Evolutionary conservation across 2,888 invertebrate species (phyloP), one percentile per base, ranked within the genome.

Genomic region (Sphinx pinastri): DNA sequence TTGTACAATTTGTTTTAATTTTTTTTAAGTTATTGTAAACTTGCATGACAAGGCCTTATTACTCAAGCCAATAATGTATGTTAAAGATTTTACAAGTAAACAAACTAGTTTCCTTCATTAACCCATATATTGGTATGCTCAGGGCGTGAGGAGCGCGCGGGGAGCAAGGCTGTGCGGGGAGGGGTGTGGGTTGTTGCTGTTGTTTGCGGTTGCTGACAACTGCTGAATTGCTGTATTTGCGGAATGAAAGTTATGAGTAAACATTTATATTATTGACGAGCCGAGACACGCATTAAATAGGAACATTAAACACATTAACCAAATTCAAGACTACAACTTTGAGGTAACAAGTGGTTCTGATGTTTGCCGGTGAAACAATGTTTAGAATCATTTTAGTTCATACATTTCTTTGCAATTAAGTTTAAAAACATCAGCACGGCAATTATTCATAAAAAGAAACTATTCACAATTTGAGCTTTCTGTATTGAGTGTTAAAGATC

Each of bases 171-270:
- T 83, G 89, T 89, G 88, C 89, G 90, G 90, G 89, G 88, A 86
- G 82, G 81, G 84, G 81, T 87, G 87, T 85, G 87, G 88, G 86
- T 88, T 87, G 93, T 92, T 84, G 94, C 86, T 55, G 55, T 55
- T 55, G 55, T 55, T 55, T 55, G 55, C 55, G 19, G 55, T 88
- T 90, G 91, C 93, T 90, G 93, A 92, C 93, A 93, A 92, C 93
- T 89, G 92, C 92, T 90, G 93, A 90, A 87, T 90, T 92, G 92
- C 93, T 87, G 93, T 92, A 92, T 92, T 93, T 92, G 94, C 93
- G 79, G 94, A 91, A 81, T 87, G 86, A 89, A 93, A 93, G 94
- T 94, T 94, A 94, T 93, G 94, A 93, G 92, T 93, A 93, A 92
- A 88, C 84, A 89, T 93, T 93, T 91, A 88, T 93, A 85, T 88